Evolutionary conservation across 2,797 vertebrate genomes (phyloP).

Genomic region (Sebastes melanostomus): DNA sequence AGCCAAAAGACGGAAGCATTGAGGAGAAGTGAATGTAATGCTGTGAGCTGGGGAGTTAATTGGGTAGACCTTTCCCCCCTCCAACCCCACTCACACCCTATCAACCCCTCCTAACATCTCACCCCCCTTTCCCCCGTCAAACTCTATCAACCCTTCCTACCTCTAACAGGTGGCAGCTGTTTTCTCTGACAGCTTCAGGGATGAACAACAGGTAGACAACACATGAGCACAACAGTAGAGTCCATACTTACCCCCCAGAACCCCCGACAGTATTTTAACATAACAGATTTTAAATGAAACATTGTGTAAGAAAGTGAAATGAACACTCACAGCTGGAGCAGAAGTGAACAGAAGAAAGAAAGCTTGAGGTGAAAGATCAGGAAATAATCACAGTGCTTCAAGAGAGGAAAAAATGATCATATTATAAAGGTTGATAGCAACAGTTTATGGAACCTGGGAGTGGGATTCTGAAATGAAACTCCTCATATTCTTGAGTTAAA

Average conservation of each 20-base stretch:
- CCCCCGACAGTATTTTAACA: background rate
- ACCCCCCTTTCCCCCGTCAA: too few species aligned
- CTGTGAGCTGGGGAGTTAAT: background rate
- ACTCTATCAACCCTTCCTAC: too few species aligned
- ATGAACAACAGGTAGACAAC: background rate
- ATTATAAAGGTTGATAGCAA: background rate
- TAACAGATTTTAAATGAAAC: background rate
- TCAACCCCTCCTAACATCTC: background rate
- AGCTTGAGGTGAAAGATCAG: background rate
- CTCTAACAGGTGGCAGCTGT: background rate
- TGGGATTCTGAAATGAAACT: background rate
- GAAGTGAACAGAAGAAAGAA: background rate
- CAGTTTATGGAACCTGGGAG: conserved; percentile 15
- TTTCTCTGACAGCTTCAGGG: background rate
- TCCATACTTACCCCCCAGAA: background rate
- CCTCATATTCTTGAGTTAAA: background rate
- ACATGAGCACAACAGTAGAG: background rate
- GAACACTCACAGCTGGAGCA: background rate
- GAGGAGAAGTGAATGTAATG: background rate
- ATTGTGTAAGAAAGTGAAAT: background rate
- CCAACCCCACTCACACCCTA: background rate
- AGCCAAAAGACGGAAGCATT: background rate
- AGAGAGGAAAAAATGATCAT: background rate
- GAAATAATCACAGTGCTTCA: background rate
- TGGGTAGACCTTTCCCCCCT: background rate